Percentiles rank a stretch among this genome's conserved stretches.
phyloP scores from a whole-genome alignment of 1,140 invertebrate species.

The Drosophila bifasciata region DNA sequence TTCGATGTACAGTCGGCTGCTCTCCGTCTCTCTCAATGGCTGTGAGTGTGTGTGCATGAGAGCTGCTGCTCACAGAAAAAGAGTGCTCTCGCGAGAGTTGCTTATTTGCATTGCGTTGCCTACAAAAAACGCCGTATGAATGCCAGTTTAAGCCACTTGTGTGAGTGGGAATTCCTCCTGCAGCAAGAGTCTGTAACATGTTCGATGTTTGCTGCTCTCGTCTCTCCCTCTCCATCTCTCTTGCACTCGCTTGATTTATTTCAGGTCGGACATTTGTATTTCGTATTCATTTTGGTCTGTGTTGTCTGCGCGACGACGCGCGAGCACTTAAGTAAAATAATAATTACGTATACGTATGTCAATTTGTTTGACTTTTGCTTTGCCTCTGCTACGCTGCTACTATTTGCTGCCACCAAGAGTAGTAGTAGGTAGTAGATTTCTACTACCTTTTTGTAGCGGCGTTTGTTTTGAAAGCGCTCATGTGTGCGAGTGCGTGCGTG shows the following conservation, averaged over 20 bases:
- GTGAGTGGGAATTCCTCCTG: no score
- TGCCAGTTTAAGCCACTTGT: no score
- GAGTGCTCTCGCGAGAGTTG: neutral
- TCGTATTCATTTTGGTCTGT: slow-evolving; percentile 72
- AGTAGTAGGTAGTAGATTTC: slow-evolving; percentile 42
- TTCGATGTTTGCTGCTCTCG: slow-evolving; percentile 54
- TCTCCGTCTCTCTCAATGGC: no score
- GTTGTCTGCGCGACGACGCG: slow-evolving; percentile 80
- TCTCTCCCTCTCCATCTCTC: slow-evolving; percentile 22
- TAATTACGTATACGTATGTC: slow-evolving; percentile 82
- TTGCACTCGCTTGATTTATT: slow-evolving; percentile 71
- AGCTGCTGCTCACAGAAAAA: slow-evolving; percentile 4
- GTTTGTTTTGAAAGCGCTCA: slow-evolving; percentile 78
- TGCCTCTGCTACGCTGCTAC: slow-evolving; percentile 25
- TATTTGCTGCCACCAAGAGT: neutral
- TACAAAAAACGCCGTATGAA: no score
- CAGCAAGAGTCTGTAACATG: slow-evolving; percentile 12
- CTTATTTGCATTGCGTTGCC: no score
- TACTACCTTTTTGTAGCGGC: slow-evolving; percentile 54
- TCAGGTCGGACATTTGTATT: slow-evolving; percentile 72
- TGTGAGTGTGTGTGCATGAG: slow-evolving; percentile 7
- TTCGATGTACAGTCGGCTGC: no score
- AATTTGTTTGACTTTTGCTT: slow-evolving; percentile 80
- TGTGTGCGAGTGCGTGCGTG: slow-evolving; percentile 27
- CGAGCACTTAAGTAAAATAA: slow-evolving; percentile 83